Evolutionary conservation across 2,797 vertebrate species (phyloP).

Genomic region (Phataginus tetradactyla): DNA sequence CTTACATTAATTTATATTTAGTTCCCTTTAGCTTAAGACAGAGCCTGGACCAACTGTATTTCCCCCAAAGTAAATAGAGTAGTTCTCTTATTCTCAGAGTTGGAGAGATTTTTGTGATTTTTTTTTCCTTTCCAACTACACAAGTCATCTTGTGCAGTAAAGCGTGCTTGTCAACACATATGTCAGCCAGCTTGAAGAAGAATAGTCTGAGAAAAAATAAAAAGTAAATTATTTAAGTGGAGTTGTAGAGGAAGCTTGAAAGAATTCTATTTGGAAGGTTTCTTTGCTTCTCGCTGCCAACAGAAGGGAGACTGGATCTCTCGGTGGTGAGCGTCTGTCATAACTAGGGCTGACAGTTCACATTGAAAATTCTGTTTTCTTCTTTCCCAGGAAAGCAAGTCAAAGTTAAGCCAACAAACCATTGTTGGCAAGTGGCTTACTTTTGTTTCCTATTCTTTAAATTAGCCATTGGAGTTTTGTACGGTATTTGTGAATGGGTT

Average conservation of each 20-base stretch:
- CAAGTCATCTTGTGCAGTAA: slow-evolving; percentile 87
- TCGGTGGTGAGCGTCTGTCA: slow-evolving; percentile 88
- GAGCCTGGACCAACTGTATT: slow-evolving; percentile 74
- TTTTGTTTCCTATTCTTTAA: slow-evolving; percentile 85
- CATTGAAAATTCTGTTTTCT: slow-evolving; percentile 93
- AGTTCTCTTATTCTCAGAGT: slow-evolving; percentile 79
- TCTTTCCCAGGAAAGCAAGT: slow-evolving; percentile 89
- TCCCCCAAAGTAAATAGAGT: slow-evolving; percentile 79
- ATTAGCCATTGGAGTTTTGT: slow-evolving; percentile 84
- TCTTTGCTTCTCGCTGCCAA: slow-evolving; percentile 88
- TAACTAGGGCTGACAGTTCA: slow-evolving; percentile 90
- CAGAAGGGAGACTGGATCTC: slow-evolving; percentile 85
- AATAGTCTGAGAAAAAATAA: slow-evolving; percentile 87
- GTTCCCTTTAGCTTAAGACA: slow-evolving; percentile 69
- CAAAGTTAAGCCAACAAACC: slow-evolving; percentile 91
- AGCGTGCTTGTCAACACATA: slow-evolving; percentile 88
- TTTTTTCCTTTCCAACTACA: slow-evolving; percentile 81
- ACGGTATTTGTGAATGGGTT: slow-evolving; percentile 75
- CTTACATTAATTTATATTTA: slow-evolving; percentile 73
- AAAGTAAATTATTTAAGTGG: slow-evolving; percentile 93
- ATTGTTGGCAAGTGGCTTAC: slow-evolving; percentile 87
- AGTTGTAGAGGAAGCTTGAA: slow-evolving; percentile 90
- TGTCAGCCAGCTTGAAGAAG: slow-evolving; percentile 90
- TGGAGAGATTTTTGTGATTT: slow-evolving; percentile 66
- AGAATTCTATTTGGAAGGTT: slow-evolving; percentile 90